Evolutionary conservation across 2,113 vertebrate species (phyloP).

Genomic region (Notiomystis cincta): DNA sequence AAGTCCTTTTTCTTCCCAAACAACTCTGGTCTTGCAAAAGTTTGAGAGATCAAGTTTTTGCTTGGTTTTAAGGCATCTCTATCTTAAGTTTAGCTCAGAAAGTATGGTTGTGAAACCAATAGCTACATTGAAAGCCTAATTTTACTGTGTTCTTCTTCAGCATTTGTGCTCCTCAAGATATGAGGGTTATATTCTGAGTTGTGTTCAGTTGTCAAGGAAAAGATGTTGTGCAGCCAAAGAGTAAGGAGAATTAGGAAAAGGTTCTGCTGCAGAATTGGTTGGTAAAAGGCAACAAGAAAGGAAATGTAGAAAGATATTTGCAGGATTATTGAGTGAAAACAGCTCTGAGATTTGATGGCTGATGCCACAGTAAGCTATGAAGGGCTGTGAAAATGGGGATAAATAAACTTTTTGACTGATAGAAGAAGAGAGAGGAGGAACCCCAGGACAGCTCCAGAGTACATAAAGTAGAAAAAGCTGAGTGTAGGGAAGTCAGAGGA

Average conservation of each 20-base stretch:
- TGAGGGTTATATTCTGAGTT: background rate
- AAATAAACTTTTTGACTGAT: background rate
- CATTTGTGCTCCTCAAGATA: background rate
- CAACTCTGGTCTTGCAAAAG: background rate
- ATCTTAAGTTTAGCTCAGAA: background rate
- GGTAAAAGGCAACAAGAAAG: background rate
- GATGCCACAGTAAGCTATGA: background rate
- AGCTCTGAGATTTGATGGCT: background rate
- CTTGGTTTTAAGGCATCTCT: background rate
- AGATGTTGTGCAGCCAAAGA: background rate
- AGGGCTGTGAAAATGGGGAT: background rate
- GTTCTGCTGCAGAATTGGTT: background rate
- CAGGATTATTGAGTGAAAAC: background rate
- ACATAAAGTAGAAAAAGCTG: background rate
- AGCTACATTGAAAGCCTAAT: background rate
- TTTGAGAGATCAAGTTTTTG: background rate
- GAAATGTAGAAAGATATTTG: accelerated
- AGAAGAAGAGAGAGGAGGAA: background rate
- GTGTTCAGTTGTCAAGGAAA: background rate
- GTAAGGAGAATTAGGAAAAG: background rate
- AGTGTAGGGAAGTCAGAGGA: background rate
- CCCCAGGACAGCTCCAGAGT: background rate
- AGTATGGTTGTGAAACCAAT: background rate
- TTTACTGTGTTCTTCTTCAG: background rate
- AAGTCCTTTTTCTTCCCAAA: background rate